These are phyloP conservation scores for Laticauda colubrina DNA, from an alignment of 2,113 vertebrate species.

Conservation along the genomic window DNA sequence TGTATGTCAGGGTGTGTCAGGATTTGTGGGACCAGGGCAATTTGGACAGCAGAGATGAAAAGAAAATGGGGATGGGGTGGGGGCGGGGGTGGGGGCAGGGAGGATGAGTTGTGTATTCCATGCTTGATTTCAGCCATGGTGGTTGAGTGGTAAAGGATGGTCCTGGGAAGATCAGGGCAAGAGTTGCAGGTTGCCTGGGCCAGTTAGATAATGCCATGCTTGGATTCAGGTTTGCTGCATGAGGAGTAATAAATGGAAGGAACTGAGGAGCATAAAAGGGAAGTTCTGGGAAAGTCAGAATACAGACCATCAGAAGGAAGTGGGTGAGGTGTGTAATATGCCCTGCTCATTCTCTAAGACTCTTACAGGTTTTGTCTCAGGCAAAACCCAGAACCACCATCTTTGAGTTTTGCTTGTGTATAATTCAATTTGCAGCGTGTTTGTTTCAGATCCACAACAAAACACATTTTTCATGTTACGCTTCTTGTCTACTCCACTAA, in stretches of 20 bases:
- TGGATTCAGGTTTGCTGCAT: background rate
- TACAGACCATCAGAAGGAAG: background rate
- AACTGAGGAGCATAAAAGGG: background rate
- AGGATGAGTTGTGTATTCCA: background rate
- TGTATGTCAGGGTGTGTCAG: background rate
- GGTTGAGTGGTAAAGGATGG: background rate
- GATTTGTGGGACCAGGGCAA: background rate
- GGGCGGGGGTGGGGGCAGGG: no score
- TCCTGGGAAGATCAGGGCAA: background rate
- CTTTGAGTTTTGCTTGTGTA: background rate
- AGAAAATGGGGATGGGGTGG: accelerated
- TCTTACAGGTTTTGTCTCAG: background rate
- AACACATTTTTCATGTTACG: background rate
- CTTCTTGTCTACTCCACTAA: background rate
- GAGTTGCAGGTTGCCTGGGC: background rate
- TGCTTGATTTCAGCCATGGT: background rate
- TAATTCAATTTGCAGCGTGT: background rate
- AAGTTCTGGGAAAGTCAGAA: background rate
- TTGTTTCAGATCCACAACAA: background rate
- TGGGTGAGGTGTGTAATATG: background rate
- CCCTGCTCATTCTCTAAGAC: background rate
- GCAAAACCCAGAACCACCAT: background rate
- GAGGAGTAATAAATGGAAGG: no score
- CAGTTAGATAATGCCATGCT: background rate
- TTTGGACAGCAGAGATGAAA: background rate